Evolutionary conservation across 2,113 vertebrate species (phyloP), one percentile per base, ranked within the genome.

Genomic region (Xenopus laevis): DNA sequence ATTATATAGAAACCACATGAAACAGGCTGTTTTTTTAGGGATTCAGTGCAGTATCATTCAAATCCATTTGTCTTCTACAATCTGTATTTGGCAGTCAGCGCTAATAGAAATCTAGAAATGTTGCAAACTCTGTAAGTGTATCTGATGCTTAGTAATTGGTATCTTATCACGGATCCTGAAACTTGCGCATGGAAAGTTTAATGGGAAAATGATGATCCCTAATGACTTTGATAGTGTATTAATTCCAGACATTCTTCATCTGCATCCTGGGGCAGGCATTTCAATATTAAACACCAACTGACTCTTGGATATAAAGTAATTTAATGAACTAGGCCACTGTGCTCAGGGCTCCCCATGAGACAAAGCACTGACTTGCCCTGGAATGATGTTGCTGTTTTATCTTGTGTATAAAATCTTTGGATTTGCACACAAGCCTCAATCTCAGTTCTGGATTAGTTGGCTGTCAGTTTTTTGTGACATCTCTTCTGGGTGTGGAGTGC

Each of bases 1-100:
- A 72, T 72, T 72, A 65, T 72, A 46, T 44, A 13, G 17, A 73
- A 57, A 67, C 55, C 72, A 67, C 44, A 67, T 74, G 72, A 74
- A 60, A 58, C 40, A 40, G 20, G 18, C 63, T 60, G 52, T 46
- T 50, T 27, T n/a, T 58, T 50, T 59, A 18, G n/a, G 16, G 45
- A 60, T 74, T 52, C 53, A 66, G 15, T 58, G 52, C 17, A 46
- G 15, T 4, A 23, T 53, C 33, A 15, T 40, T 13, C 13, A 13
- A n/a, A 50, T 65, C 61, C 21, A 64, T 66, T 46, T 52, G 64
- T 45, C 16, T 66, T 59, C 21, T 74, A 23, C 2, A 45, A n/a
- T 20, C 63, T 46, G 44, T 64, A 11, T 72, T 55, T 55, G 53
- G 53, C 53, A 55, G 53, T 55, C 53, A 55, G 53, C 1, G 53